A percentile compares a stretch with the other conserved stretches of the same genome.
These are phyloP conservation scores for Drosophila borealis DNA, from an alignment of 2,888 invertebrate species.

Conservation along the genomic window DNA sequence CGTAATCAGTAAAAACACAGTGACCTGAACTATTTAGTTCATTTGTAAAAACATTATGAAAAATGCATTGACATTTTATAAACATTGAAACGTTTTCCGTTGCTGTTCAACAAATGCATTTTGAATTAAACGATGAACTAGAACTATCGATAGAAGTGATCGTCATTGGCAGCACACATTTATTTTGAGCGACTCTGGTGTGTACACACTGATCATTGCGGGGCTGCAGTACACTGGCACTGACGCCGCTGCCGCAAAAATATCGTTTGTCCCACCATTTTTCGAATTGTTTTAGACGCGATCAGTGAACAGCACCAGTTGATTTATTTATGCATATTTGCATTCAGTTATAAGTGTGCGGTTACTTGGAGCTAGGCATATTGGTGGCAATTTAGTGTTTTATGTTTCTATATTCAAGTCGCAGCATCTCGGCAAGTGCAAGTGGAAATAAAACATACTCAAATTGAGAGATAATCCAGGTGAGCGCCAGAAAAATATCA, in stretches of 20 bases:
- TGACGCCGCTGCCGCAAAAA: conserved; percentile 23
- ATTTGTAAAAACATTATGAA: too few species aligned
- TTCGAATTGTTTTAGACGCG: conserved; percentile 28
- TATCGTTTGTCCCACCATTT: conserved; percentile 38
- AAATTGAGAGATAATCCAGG: neutral
- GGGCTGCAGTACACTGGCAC: neutral
- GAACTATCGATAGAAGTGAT: conserved; percentile 5
- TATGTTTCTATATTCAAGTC: neutral
- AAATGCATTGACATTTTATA: too few species aligned
- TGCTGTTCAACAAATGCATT: neutral
- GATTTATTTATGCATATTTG: neutral
- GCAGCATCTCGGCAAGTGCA: neutral
- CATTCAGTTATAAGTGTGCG: neutral
- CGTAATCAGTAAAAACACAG: too few species aligned
- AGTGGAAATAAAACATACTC: neutral
- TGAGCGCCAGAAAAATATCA: neutral
- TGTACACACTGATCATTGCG: conserved; percentile 2
- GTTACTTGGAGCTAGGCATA: neutral
- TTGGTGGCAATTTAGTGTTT: neutral
- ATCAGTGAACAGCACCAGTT: neutral
- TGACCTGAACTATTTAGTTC: too few species aligned
- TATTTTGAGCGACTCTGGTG: neutral
- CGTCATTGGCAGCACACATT: neutral
- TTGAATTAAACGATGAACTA: neutral
- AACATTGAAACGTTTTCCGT: neutral